phyloP scores from a whole-genome alignment of 2,888 invertebrate species.

The Lithodes maja region DNA sequence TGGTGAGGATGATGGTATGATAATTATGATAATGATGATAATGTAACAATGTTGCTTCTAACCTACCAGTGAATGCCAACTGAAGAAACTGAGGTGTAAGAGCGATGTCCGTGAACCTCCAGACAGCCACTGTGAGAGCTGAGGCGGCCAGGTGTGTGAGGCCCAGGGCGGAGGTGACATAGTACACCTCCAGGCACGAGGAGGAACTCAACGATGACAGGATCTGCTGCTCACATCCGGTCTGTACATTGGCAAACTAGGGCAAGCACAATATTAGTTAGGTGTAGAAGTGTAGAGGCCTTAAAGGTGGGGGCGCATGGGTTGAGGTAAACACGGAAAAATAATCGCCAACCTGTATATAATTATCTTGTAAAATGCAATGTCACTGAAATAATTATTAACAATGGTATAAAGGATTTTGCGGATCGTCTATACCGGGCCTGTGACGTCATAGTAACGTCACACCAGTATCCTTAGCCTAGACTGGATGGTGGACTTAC shows the following conservation, averaged over 20 bases:
- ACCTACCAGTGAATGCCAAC: conserved; percentile 31
- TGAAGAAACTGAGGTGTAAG: conserved; percentile 45
- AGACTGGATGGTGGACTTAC: too few species aligned
- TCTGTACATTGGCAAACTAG: conserved; percentile 50
- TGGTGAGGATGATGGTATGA: not conserved
- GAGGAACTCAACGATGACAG: conserved; percentile 34
- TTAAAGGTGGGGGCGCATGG: too few species aligned
- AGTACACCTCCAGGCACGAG: conserved; percentile 54
- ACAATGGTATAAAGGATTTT: too few species aligned
- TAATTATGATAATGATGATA: not conserved
- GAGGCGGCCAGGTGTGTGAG: conserved; percentile 33
- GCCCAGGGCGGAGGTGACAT: conserved; percentile 42
- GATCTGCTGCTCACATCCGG: conserved; percentile 48
- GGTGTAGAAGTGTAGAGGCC: too few species aligned
- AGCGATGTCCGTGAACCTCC: conserved; percentile 43
- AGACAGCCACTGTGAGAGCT: conserved; percentile 51
- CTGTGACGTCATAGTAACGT: too few species aligned
- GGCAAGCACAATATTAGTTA: not conserved
- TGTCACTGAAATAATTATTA: too few species aligned
- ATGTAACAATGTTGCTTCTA: not conserved
- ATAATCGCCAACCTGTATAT: too few species aligned
- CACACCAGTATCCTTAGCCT: too few species aligned
- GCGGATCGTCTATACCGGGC: too few species aligned
- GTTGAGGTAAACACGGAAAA: too few species aligned
- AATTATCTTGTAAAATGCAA: too few species aligned